These are phyloP conservation scores for Hucho hucho DNA, from an alignment of 2,113 vertebrate genomes.

Conservation along the genomic window DNA sequence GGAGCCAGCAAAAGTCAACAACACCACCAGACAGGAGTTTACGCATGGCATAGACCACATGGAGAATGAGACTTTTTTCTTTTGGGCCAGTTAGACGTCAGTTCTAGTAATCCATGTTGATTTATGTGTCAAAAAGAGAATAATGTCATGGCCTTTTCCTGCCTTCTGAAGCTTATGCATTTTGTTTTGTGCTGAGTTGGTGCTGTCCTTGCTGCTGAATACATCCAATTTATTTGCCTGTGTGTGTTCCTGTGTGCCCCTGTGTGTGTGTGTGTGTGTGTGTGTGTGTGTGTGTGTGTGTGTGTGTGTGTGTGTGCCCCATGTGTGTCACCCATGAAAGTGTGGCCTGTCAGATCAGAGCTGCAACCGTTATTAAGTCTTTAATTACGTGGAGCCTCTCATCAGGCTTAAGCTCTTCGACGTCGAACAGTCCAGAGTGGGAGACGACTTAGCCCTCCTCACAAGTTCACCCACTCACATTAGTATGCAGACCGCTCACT, in stretches of 20 bases:
- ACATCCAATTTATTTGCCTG: no score
- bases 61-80: background rate
- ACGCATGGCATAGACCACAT: background rate
- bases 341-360: constrained; percentile 16
- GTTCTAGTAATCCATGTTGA: background rate
- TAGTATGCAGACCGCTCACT: background rate
- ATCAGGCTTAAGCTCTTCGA: constrained; percentile 29
- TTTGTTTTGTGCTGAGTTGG: background rate
- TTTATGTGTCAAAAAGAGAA: background rate
- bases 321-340: background rate
- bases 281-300: constrained; percentile 1
- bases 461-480: constrained; percentile 19
- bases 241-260: background rate
- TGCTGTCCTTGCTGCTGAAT: no score
- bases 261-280: constrained; percentile 7
- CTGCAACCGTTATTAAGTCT: background rate
- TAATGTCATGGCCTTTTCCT: background rate
- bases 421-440: constrained; percentile 33
- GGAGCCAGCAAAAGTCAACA: background rate
- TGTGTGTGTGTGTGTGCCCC: background rate
- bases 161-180: background rate
- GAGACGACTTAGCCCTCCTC: constrained; percentile 6
- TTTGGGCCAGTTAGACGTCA: background rate
- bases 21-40: no score
- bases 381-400: constrained; percentile 34